phyloP scores from a whole-genome alignment of 2,113 vertebrate species.

The Arizona elegans region DNA sequence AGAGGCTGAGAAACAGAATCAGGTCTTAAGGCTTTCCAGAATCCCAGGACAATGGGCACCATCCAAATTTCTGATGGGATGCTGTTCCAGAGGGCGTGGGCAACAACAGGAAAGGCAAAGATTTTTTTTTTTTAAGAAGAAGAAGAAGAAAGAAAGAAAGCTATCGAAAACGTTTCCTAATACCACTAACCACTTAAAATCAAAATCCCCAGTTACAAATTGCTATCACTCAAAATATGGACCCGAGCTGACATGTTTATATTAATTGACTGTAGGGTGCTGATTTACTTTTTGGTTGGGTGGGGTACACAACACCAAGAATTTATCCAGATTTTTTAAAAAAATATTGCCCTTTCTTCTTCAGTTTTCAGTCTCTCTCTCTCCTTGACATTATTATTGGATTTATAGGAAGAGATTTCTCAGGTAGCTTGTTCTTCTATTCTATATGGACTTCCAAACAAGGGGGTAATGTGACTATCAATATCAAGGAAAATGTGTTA shows the following conservation, averaged over 20 bases:
- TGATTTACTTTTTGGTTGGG: not conserved
- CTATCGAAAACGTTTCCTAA: not conserved
- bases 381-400: not conserved
- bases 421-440: not conserved
- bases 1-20: not conserved
- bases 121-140: not conserved
- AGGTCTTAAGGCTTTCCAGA: not conserved
- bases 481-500: not conserved
- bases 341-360: not conserved
- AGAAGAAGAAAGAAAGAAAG: not conserved
- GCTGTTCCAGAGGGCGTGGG: not conserved
- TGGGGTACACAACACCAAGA: not conserved
- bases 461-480: not conserved
- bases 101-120: not conserved
- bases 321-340: not conserved
- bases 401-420: not conserved
- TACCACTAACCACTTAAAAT: not conserved
- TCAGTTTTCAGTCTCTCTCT: not conserved
- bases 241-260: not conserved
- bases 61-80: not conserved
- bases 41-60: not conserved
- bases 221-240: not conserved
- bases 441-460: not conserved
- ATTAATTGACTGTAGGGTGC: not conserved
- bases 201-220: not conserved